A percentile compares a stretch with the other conserved stretches of the same genome.
Evolutionary conservation across 2,797 vertebrate species (phyloP).

Genomic region (Acanthopagrus latus): DNA sequence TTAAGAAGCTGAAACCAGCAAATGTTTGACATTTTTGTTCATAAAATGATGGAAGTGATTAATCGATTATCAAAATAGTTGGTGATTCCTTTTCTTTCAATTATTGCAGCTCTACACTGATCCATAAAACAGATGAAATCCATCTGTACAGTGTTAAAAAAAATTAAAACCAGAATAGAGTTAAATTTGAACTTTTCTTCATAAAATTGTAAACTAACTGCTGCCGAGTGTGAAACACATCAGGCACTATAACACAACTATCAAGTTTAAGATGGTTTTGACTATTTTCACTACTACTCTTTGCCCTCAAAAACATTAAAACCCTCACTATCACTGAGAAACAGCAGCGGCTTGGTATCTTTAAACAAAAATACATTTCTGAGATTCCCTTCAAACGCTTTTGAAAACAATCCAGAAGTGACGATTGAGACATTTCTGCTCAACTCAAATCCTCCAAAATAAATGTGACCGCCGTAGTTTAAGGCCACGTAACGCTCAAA

Average conservation of each 20-base stretch:
- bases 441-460: conserved; percentile 91
- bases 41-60: no score
- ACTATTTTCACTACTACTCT: conserved; percentile 39
- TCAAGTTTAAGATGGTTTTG: conserved; percentile 10
- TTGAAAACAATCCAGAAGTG: conserved; percentile 88
- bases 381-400: conserved; percentile 87
- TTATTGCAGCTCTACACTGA: no score
- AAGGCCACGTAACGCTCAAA: conserved; percentile 88
- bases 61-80: no score
- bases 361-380: conserved; percentile 88
- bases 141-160: background rate
- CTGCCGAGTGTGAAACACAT: conserved; percentile 5
- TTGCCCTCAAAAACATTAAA: conserved; percentile 88
- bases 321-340: conserved; percentile 86
- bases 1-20: no score
- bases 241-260: background rate
- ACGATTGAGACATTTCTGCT: conserved; percentile 79
- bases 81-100: no score
- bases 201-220: background rate
- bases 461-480: conserved; percentile 87
- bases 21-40: no score
- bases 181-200: background rate
- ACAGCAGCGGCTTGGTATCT: conserved; percentile 81
- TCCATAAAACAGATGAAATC: background rate
- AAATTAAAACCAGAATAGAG: background rate